A percentile compares a stretch with the other conserved stretches of the same genome.
These are phyloP conservation scores for Baryphthengus martii DNA, from an alignment of 2,113 vertebrate species.

Conservation along the genomic window DNA sequence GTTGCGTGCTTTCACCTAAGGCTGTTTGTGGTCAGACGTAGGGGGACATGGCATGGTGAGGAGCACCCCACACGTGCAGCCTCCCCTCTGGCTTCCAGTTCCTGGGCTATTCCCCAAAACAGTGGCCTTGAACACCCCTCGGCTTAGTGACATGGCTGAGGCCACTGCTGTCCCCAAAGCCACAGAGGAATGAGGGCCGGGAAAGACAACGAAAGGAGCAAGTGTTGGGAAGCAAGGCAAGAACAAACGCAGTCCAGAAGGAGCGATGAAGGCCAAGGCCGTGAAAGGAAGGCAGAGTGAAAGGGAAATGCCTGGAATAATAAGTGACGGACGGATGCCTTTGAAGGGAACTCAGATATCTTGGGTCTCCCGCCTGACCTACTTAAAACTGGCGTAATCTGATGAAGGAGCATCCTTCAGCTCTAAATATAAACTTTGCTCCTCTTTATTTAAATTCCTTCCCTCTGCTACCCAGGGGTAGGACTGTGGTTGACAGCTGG, in stretches of 20 bases:
- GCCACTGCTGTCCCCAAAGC: neutral
- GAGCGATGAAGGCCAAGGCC: neutral
- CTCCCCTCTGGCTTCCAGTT: neutral
- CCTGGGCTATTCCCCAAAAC: neutral
- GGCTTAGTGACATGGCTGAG: neutral
- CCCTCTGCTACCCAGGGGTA: neutral
- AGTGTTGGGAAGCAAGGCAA: neutral
- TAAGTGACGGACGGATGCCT: slow-evolving; percentile 52
- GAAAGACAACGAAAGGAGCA: neutral
- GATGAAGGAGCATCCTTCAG: slow-evolving; percentile 33
- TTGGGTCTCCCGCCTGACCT: slow-evolving; percentile 60
- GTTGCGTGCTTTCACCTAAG: neutral
- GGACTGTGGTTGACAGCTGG: neutral
- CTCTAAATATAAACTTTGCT: slow-evolving; percentile 30
- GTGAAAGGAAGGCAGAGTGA: neutral
- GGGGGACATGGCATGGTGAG: rapidly evolving
- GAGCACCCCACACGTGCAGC: neutral
- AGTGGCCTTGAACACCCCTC: rapidly evolving
- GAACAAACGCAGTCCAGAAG: neutral
- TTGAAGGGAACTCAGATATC: slow-evolving; percentile 50
- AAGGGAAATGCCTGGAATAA: slow-evolving; percentile 59
- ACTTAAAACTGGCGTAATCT: slow-evolving; percentile 47
- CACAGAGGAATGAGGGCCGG: neutral
- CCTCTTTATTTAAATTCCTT: neutral
- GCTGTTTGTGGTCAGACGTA: rapidly evolving